Percentiles rank a stretch among this genome's conserved stretches.
These are phyloP conservation scores for Cryptocephalus primarius DNA, from an alignment of 2,888 invertebrate species.

Conservation along the genomic window DNA sequence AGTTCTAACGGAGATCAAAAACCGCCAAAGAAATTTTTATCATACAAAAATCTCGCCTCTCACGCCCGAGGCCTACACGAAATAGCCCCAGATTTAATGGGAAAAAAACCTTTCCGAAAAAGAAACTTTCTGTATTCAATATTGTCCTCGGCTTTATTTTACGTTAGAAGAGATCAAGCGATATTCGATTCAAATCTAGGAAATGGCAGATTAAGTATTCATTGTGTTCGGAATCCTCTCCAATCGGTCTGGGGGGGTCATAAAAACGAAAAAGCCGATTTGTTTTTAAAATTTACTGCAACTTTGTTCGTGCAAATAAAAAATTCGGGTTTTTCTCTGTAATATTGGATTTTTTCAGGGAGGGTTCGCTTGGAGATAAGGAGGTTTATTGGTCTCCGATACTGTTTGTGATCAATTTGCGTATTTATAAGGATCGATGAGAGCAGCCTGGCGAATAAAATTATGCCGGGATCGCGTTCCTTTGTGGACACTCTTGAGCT, in stretches of 20 bases:
- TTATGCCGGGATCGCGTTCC: no score
- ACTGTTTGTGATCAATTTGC: not conserved
- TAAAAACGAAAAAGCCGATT: conserved; percentile 18
- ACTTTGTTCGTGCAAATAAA: conserved; percentile 11
- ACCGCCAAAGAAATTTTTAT: no score
- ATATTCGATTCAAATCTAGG: conserved; percentile 23
- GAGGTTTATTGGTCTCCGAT: not conserved
- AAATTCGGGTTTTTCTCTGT: not conserved
- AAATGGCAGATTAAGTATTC: conserved; percentile 26
- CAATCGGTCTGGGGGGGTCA: conserved; percentile 17
- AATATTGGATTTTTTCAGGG: not conserved
- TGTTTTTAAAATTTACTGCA: conserved; percentile 18
- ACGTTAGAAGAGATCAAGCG: conserved; percentile 20
- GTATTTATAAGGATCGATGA: no score
- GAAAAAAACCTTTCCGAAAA: not conserved
- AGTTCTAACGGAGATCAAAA: no score
- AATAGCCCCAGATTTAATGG: no score
- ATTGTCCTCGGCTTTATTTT: conserved; percentile 15
- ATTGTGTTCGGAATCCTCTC: conserved; percentile 19
- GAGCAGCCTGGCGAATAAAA: no score
- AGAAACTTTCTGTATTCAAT: conserved; percentile 12
- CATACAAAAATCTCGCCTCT: no score
- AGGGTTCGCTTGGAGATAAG: not conserved
- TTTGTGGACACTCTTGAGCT: no score
- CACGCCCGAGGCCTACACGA: no score